Percentiles rank a stretch among this genome's conserved stretches.
Conservation (phyloP, 2,797 vertebrate genomes). For the Sylvia borin region DNA sequence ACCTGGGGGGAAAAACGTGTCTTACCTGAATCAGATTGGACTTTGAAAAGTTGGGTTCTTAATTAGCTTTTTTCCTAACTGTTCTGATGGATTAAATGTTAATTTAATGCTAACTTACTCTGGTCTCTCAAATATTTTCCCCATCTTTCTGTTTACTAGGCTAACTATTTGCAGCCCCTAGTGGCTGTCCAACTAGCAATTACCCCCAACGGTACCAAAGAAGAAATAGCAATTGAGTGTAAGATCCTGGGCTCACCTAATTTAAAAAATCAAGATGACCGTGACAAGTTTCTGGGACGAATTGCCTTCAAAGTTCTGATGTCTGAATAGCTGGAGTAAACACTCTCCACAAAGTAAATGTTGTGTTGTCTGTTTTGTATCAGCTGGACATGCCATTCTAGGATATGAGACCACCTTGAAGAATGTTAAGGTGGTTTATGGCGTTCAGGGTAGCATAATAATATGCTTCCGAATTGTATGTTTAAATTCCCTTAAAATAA, state of each 20-base stretch:
- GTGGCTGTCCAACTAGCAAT: conserved; percentile 88
- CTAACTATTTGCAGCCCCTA: conserved; percentile 88
- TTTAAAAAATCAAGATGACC: conserved; percentile 84
- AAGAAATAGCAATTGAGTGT: conserved; percentile 85
- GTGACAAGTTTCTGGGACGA: conserved; percentile 92
- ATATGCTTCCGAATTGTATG: conserved; percentile 76
- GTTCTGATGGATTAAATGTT: conserved; percentile 6
- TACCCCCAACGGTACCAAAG: conserved; percentile 70
- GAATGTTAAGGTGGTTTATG: conserved; percentile 71
- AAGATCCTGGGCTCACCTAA: conserved; percentile 84
- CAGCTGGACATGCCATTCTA: conserved; percentile 79
- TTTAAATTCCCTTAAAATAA: conserved; percentile 76
- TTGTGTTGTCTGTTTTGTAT: conserved; percentile 74
- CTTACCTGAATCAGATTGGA: neutral
- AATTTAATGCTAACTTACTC: neutral
- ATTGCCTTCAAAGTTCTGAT: conserved; percentile 86
- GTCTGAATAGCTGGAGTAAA: conserved; percentile 75
- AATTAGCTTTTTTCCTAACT: neutral
- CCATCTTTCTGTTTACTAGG: conserved; percentile 74
- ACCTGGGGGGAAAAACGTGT: neutral
- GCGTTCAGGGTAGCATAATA: conserved; percentile 75
- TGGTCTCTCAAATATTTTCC: conserved; percentile 34
- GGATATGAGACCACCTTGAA: conserved; percentile 72
- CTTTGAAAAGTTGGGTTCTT: neutral
- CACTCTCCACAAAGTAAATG: conserved; percentile 70